These are phyloP conservation scores for Acleris laterana DNA, from an alignment of 2,888 invertebrate species.

Conservation along the genomic window DNA sequence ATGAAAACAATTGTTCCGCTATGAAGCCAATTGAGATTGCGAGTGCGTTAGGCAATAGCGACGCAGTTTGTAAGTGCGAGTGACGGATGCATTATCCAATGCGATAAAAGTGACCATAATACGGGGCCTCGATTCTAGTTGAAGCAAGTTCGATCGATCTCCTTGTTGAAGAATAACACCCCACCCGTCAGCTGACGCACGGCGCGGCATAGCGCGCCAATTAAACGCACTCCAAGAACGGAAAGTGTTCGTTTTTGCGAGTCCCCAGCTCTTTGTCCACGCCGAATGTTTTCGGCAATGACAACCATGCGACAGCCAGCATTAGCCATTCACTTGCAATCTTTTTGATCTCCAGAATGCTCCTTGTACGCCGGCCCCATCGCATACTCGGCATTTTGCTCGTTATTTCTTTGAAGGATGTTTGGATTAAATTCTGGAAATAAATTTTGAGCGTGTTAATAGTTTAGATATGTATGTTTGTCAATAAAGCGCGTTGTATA, in stretches of 20 bases:
- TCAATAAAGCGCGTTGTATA: no score
- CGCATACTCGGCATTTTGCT: slow-evolving; percentile 30
- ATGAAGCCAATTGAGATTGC: no score
- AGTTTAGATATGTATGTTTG: neutral
- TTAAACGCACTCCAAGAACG: slow-evolving; percentile 68
- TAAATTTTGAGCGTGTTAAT: slow-evolving; percentile 11
- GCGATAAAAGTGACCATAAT: no score
- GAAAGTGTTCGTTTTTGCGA: slow-evolving; percentile 66
- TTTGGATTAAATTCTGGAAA: slow-evolving; percentile 27
- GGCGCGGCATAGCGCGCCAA: slow-evolving; percentile 56
- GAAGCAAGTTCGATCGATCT: no score
- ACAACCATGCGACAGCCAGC: slow-evolving; percentile 62
- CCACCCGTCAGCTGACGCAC: slow-evolving; percentile 40
- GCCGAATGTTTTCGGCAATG: slow-evolving; percentile 67
- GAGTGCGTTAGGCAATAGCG: no score
- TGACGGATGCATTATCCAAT: no score
- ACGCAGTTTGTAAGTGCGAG: no score
- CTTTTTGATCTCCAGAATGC: slow-evolving; percentile 59
- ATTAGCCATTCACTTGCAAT: slow-evolving; percentile 60
- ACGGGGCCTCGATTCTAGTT: no score
- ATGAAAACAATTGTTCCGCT: no score
- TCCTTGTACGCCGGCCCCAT: slow-evolving; percentile 47
- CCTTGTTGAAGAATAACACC: no score
- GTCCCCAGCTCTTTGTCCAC: slow-evolving; percentile 63
- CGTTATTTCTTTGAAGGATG: slow-evolving; percentile 36